Evolutionary conservation across 2,888 invertebrate species (phyloP).

Genomic region (Acheta domesticus): DNA sequence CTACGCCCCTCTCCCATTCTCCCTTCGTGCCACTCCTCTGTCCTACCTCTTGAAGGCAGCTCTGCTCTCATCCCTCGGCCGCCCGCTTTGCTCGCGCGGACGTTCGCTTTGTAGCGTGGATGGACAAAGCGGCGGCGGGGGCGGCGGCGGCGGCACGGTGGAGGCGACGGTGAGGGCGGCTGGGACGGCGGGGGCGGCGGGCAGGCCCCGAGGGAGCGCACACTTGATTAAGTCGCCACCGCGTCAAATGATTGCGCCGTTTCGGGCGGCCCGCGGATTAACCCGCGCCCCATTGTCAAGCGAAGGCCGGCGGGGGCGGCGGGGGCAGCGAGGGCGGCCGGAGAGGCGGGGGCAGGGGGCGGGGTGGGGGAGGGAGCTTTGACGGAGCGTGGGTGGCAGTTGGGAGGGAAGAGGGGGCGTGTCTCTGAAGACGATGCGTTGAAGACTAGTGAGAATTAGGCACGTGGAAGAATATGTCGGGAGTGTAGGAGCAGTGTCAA

Average conservation of each 20-base stretch:
- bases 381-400: no score
- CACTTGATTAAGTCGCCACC: conserved; percentile 11
- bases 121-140: neutral
- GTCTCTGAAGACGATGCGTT: no score
- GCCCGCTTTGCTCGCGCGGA: no score
- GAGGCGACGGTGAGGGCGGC: neutral
- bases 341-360: neutral
- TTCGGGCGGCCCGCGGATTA: neutral
- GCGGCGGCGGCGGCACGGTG: neutral
- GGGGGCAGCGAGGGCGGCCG: neutral
- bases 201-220: neutral
- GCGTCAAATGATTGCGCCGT: conserved; percentile 9
- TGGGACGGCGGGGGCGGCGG: neutral
- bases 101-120: no score
- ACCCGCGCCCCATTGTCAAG: neutral
- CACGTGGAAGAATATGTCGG: no score
- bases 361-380: neutral
- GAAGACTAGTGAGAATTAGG: no score
- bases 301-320: neutral
- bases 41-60: no score
- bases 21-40: no score
- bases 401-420: no score
- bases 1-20: no score
- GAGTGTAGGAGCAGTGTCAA: no score
- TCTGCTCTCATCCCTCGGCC: no score